Base-by-base conservation (phyloP, 2,888 invertebrate species). In the Heliconius erato region DNA sequence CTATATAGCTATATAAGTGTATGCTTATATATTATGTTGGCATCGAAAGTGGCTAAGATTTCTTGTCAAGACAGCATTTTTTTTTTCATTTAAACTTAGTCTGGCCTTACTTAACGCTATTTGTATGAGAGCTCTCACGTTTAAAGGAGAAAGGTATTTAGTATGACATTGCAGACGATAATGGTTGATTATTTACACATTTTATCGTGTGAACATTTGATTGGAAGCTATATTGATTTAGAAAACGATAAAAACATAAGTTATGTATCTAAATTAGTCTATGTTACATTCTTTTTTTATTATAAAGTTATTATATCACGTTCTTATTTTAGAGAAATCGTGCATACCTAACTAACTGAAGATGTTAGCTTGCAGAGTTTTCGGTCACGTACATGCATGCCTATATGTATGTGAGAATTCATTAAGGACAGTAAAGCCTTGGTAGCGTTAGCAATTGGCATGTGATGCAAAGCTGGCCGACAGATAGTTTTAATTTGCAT, bases 11-110 rank as follows among this genome's bases (percentile, higher is more conserved):
- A 71, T 49, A 23, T 82, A 26, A 54, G 32, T 16, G 16, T 68
- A 63, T 44, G 19, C 35, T 40, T 74, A 71, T 23, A 54, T 79
- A 69, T 79, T 79, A 76, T 71, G 83, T 84, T 84, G 74, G 81
- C 82, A 86, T 86, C 85, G 88, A 88, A 87, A 88, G 87, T 87
- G 86, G 83, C 83, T 83, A 86, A 85, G 85, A 86, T 85, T 87
- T 88, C 87, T 85, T 85, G 82, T 83, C 84, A 83, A 79, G 74
- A 80, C 85, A 86, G 85, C 85, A 80, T 85, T 83, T 86, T 67
- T 87, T 54, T 54, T 84, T 84, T 74, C 83, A 79, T 71, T 78
- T 83, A 63, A 85, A 83, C 79, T 81, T 71, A 32, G 80, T 80
- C 81, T 67, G 71, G 65, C 65, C 80, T 82, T 72, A 83, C 72